phyloP scores from a whole-genome alignment of 1,140 invertebrate species.

The Chymomyza costata region DNA sequence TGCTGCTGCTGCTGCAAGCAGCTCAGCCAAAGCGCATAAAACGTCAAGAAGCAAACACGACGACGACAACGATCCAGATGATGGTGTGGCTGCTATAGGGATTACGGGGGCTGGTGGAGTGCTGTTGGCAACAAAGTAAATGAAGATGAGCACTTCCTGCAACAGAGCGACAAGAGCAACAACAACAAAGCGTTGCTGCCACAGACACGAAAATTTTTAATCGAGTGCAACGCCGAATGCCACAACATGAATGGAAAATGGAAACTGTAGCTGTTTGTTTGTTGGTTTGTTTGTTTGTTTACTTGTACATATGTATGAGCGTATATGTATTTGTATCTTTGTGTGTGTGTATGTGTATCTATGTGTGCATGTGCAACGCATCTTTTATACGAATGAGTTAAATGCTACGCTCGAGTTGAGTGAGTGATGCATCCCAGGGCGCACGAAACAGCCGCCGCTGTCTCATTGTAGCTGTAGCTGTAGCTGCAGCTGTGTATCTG shows the following conservation, averaged over 20 bases:
- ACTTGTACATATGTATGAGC: no score
- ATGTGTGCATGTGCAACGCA: constrained; percentile 34
- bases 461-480: neutral
- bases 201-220: constrained; percentile 58
- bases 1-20: constrained; percentile 25
- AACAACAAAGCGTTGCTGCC: constrained; percentile 12
- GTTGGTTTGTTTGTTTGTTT: constrained; percentile 54
- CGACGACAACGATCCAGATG: neutral
- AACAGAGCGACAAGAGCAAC: constrained; percentile 60
- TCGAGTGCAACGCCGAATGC: constrained; percentile 54
- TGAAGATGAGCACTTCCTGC: constrained; percentile 71
- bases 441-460: constrained; percentile 11
- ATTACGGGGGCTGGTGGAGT: no score
- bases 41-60: constrained; percentile 25
- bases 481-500: neutral
- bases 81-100: no score
- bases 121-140: constrained; percentile 68
- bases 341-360: constrained; percentile 8
- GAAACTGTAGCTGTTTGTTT: constrained; percentile 49
- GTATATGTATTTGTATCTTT: constrained; percentile 3
- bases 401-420: constrained; percentile 71
- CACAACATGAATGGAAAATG: constrained; percentile 48
- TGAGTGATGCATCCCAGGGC: constrained; percentile 71
- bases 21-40: constrained; percentile 36
- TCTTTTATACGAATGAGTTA: constrained; percentile 73